Conservation (phyloP, 2,797 vertebrate species). For the Sciurus carolinensis region DNA sequence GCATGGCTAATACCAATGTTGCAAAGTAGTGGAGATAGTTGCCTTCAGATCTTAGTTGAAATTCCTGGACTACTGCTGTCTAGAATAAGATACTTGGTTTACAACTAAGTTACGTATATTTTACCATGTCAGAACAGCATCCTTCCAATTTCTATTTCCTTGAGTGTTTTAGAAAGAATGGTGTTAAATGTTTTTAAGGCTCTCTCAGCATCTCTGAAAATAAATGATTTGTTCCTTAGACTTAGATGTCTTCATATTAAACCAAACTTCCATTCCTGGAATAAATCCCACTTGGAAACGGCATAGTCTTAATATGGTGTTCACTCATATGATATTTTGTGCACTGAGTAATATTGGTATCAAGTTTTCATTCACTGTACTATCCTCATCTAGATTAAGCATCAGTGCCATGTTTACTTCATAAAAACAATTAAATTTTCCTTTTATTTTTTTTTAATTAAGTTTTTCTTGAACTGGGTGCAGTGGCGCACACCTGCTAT, state of each 20-base stretch:
- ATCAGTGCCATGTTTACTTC: not conserved
- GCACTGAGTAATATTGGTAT: not conserved
- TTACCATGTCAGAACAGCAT: not conserved
- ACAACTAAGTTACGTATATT: not conserved
- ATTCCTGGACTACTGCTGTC: not conserved
- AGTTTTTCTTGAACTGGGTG: too few relatives aligned
- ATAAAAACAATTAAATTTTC: not conserved
- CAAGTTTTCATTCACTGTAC: not conserved
- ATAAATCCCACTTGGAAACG: not conserved
- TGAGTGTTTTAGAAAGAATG: not conserved
- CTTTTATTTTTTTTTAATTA: too few relatives aligned
- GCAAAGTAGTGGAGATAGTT: not conserved
- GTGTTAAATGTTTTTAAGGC: not conserved
- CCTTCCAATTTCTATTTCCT: not conserved
- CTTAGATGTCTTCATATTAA: not conserved
- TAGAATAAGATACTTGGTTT: not conserved
- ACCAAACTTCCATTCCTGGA: not conserved
- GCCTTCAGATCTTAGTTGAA: not conserved
- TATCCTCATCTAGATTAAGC: not conserved
- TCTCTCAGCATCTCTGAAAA: not conserved
- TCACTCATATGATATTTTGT: not conserved
- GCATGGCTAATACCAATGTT: not conserved
- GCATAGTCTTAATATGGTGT: not conserved
- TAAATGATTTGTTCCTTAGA: not conserved
- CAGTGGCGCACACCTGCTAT: too few relatives aligned